Evolutionary conservation across 2,888 invertebrate species (phyloP).

Genomic region (Schizaphis graminum): DNA sequence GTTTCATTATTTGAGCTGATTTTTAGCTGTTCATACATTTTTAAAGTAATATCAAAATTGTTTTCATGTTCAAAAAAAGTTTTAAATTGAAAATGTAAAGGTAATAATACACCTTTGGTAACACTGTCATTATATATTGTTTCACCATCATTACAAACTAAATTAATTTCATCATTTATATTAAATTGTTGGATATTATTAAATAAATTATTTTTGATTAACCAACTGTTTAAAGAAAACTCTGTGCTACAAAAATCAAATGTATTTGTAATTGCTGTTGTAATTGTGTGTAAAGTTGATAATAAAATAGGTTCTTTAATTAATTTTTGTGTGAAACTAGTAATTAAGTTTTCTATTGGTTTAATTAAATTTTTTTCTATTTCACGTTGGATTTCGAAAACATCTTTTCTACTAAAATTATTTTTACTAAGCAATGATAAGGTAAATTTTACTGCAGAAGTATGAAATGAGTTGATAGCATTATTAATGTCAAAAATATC

Average conservation of each 20-base stretch:
- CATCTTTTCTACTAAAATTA: constrained; percentile 36
- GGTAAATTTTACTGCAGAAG: background rate
- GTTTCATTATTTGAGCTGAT: background rate
- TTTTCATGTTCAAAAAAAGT: constrained; percentile 25
- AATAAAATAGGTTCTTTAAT: constrained; percentile 17
- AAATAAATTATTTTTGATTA: background rate
- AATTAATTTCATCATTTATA: constrained; percentile 2
- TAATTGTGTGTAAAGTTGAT: background rate
- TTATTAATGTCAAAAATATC: no score
- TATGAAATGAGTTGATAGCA: background rate
- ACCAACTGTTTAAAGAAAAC: constrained; percentile 14
- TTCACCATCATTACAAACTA: background rate
- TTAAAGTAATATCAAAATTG: background rate
- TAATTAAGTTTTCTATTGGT: background rate
- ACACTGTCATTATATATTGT: constrained; percentile 1
- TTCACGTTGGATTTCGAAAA: background rate
- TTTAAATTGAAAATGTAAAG: constrained; percentile 20
- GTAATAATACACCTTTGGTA: constrained; percentile 6
- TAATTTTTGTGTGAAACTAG: background rate
- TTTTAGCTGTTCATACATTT: background rate
- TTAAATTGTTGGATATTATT: background rate
- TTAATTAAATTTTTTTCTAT: constrained; percentile 7
- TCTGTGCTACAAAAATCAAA: constrained; percentile 17
- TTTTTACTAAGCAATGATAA: background rate
- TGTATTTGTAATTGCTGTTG: background rate